Base-by-base conservation (phyloP, 2,113 vertebrate species). In the Alouatta palliata region DNA sequence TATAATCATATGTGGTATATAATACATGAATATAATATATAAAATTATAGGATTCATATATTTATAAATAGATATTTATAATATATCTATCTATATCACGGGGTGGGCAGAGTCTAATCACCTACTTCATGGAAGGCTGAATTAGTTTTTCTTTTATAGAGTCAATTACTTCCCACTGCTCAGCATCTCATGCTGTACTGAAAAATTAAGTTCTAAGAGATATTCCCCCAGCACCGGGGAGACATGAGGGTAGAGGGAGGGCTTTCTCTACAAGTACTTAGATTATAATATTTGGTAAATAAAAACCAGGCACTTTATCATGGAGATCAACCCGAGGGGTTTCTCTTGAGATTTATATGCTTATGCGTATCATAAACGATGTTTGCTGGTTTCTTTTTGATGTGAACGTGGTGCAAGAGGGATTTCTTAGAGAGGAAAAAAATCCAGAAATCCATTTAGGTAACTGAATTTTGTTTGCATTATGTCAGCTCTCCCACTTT, bases 401-500 rank as follows among this genome's bases (percentile, higher is more conserved):
- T 54, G 40, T 79, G 85, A 49, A 25, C 71, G 86, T 27, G 90
- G 58, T 5, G 2, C 1, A 1, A 84, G 43, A 68, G 37, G 61
- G 47, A 79, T 70, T 61, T 86, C 76, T 81, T 92, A 64, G 64
- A 91, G 49, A 91, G 35, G 43, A 86, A 54, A 84, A 73, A 13
- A 27, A 76, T 40, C 56, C 64, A 47, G 37, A 79, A 64, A 43
- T 30, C 64, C 73, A 47, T 23, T 71, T 43, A 32, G 21, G n/a
- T 56, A n/a, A 56, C 3, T 68, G 8, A 25, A 23, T 1, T 94
- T n/a, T 17, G 52, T 19, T 49, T 76, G 23, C 68, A 17, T 45
- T 32, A 49, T 54, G 84, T 96, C 58, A 49, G 61, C 32, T 37
- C 80, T 94, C 87, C 91, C 64, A 56, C 83, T 91, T 52, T 75